Conservation (phyloP, 2,888 invertebrate species). For the Acleris sparsana region DNA sequence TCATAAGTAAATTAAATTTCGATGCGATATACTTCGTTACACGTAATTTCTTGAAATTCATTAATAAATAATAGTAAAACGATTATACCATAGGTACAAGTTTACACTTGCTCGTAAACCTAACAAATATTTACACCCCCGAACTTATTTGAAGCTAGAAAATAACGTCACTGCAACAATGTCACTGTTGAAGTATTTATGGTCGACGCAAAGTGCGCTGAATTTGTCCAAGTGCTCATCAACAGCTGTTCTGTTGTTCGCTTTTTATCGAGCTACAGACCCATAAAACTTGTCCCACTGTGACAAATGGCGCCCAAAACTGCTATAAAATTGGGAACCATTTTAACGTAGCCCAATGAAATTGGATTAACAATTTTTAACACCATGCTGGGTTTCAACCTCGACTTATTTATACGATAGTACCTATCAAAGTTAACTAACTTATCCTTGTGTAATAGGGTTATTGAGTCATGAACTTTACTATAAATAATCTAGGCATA, state of each 20-base stretch:
- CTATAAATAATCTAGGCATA: too few species aligned
- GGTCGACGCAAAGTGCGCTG: constrained; percentile 12
- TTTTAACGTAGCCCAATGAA: constrained; percentile 30
- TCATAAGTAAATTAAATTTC: too few species aligned
- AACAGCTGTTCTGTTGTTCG: constrained; percentile 25
- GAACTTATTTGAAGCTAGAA: too few species aligned
- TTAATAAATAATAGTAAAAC: too few species aligned
- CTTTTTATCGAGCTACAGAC: constrained; percentile 17
- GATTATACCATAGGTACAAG: too few species aligned
- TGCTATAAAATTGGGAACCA: constrained; percentile 27
- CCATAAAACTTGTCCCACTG: constrained; percentile 28
- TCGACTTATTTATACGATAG: too few species aligned
- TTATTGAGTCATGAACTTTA: too few species aligned
- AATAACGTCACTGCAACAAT: background rate
- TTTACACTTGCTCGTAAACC: too few species aligned
- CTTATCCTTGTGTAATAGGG: too few species aligned
- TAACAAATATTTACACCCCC: background rate
- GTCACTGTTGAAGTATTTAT: constrained; percentile 28
- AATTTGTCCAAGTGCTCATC: constrained; percentile 26
- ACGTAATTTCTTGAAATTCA: too few species aligned
- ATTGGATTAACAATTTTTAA: constrained; percentile 27
- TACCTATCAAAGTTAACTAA: too few species aligned
- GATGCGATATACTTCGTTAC: too few species aligned
- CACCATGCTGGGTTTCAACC: background rate
- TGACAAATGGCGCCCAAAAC: constrained; percentile 29